Evolutionary conservation across 2,888 invertebrate species (phyloP).

Genomic region (Amblyjoppa fuscipennis): DNA sequence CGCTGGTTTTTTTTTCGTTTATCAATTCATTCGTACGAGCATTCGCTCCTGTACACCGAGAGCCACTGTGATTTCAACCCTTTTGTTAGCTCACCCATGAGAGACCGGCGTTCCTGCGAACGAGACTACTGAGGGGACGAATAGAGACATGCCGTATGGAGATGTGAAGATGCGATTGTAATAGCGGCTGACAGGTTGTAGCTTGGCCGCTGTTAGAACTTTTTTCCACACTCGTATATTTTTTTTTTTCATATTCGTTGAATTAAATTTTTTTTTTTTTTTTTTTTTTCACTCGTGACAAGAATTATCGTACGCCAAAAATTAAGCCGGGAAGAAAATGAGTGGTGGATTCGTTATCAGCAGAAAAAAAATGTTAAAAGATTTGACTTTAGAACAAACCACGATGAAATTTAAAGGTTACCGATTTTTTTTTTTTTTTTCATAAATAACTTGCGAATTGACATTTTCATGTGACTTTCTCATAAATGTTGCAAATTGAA

Average conservation of each 20-base stretch:
- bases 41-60: conserved; percentile 60
- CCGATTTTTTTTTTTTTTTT: too few species aligned
- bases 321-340: too few species aligned
- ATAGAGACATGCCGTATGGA: conserved; percentile 78
- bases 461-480: too few species aligned
- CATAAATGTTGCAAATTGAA: too few species aligned
- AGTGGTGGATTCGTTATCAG: too few species aligned
- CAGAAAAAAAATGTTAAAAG: too few species aligned
- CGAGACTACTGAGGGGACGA: conserved; percentile 69
- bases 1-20: neutral
- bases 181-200: conserved; percentile 74
- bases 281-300: neutral
- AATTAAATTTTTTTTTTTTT: neutral
- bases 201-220: conserved; percentile 72
- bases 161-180: conserved; percentile 76
- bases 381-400: too few species aligned
- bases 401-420: too few species aligned
- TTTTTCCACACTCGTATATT: too few species aligned
- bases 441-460: too few species aligned
- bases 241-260: neutral
- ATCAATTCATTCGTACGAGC: neutral
- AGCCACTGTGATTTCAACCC: conserved; percentile 77
- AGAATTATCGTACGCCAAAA: too few species aligned
- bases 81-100: conserved; percentile 78
- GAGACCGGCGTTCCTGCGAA: conserved; percentile 61